Percentiles rank a stretch among this genome's conserved stretches.
phyloP scores from a whole-genome alignment of 2,888 invertebrate species.

The Stenotaenia linearis region DNA sequence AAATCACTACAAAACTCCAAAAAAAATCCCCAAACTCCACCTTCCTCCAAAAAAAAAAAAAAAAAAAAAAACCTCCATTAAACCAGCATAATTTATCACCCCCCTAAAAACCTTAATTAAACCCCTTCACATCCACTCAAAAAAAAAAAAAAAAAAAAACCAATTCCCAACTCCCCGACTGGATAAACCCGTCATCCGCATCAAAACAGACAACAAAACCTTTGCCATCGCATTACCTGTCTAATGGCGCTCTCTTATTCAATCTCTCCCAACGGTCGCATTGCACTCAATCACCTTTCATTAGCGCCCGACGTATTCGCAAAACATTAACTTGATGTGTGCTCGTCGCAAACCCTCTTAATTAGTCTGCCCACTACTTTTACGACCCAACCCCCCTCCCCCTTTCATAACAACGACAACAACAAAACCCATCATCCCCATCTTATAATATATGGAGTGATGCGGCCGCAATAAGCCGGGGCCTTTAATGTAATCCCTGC shows the following conservation, averaged over 20 bases:
- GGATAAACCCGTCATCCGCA: not conserved
- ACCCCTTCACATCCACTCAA: too few relatives aligned
- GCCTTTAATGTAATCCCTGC: not conserved
- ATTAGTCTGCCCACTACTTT: slow-evolving; percentile 2
- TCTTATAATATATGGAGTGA: not conserved
- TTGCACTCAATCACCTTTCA: slow-evolving; percentile 23
- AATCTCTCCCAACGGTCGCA: slow-evolving; percentile 11
- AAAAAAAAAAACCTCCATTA: too few relatives aligned
- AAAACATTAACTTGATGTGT: slow-evolving; percentile 9
- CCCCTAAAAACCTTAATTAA: too few relatives aligned
- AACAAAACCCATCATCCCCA: not conserved
- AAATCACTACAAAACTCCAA: too few relatives aligned
- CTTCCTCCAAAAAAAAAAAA: too few relatives aligned
- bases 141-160: too few relatives aligned
- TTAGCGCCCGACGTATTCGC: not conserved
- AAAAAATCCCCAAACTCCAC: too few relatives aligned
- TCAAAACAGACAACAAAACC: not conserved
- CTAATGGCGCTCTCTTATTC: not conserved
- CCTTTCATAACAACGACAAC: not conserved
- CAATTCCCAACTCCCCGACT: too few relatives aligned
- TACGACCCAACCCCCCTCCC: not conserved
- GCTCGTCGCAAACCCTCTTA: not conserved
- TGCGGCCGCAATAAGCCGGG: not conserved
- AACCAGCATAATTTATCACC: too few relatives aligned
- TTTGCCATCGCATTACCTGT: not conserved